These are phyloP conservation scores for Gyrodactylus salaris DNA, from an alignment of 1,140 invertebrate genomes.

Conservation along the genomic window DNA sequence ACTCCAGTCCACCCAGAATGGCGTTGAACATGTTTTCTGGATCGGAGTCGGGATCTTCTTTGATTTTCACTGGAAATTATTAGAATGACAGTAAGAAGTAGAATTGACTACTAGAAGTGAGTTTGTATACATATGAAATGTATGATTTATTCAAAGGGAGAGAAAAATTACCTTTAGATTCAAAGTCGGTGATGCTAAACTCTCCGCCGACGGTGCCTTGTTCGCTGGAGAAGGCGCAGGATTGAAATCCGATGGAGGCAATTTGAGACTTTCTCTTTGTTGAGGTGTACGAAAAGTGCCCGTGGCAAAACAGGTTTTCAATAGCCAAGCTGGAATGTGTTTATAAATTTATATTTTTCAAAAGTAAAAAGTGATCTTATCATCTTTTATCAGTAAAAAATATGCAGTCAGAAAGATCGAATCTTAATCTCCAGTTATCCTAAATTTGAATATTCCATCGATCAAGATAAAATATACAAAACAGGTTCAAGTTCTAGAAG, in stretches of 20 bases:
- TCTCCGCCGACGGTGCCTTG: slow-evolving; percentile 75
- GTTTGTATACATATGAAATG: no score
- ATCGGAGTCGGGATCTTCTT: slow-evolving; percentile 44
- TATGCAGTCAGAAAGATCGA: no score
- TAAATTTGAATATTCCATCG: no score
- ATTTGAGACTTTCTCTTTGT: neutral
- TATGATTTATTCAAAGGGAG: no score
- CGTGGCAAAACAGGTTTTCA: neutral
- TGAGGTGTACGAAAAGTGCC: neutral
- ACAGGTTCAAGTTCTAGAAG: no score
- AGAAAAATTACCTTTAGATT: slow-evolving; percentile 50
- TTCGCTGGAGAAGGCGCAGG: slow-evolving; percentile 67
- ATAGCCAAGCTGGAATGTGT: neutral
- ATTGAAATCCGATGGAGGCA: slow-evolving; percentile 34
- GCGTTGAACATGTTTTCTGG: slow-evolving; percentile 55
- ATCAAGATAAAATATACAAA: no score
- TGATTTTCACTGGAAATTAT: slow-evolving; percentile 30
- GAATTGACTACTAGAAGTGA: neutral
- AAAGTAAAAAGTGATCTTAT: no score
- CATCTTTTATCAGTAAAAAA: no score
- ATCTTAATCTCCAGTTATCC: no score
- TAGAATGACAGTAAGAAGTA: neutral
- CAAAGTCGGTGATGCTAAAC: slow-evolving; percentile 53
- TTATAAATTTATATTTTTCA: no score
- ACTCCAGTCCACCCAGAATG: slow-evolving; percentile 44